Evolutionary conservation across 2,113 vertebrate species (phyloP).

Genomic region (Gadus chalcogrammus): DNA sequence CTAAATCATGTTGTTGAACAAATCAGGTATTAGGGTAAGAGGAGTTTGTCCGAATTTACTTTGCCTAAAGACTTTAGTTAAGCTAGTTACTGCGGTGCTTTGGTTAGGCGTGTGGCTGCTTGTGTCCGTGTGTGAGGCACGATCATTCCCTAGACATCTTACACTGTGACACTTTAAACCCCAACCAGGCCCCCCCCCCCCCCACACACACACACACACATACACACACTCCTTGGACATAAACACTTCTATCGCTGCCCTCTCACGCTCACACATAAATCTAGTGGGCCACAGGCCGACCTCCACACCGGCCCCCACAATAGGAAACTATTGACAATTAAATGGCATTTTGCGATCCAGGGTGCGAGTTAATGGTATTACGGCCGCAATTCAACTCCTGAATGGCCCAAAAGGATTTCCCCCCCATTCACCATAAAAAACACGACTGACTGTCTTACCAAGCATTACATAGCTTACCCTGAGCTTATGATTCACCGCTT

Average conservation of each 20-base stretch:
- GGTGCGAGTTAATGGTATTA: constrained; percentile 81
- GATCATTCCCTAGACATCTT: constrained; percentile 73
- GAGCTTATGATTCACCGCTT: constrained; percentile 78
- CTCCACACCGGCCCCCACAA: constrained; percentile 73
- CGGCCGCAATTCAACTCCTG: constrained; percentile 75
- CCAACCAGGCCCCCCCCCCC: constrained; percentile 36
- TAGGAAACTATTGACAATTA: constrained; percentile 78
- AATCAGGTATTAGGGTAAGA: constrained; percentile 98
- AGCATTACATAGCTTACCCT: constrained; percentile 81
- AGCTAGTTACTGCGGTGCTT: constrained; percentile 99
- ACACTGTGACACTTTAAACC: constrained; percentile 69
- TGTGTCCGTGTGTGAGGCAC: constrained; percentile 67
- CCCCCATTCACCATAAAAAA: constrained; percentile 73
- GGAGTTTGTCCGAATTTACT: constrained; percentile 99
- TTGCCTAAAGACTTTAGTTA: constrained; percentile 97
- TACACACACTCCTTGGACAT: constrained; percentile 21
- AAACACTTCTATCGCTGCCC: constrained; percentile 53
- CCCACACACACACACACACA: neutral
- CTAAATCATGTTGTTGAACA: constrained; percentile 99
- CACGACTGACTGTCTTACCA: constrained; percentile 78
- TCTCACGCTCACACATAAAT: constrained; percentile 46
- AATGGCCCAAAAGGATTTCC: constrained; percentile 77
- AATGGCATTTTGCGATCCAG: constrained; percentile 78
- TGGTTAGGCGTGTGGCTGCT: constrained; percentile 67
- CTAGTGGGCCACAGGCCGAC: constrained; percentile 57